phyloP scores from a whole-genome alignment of 2,888 invertebrate genomes.

The Lepidochrysops patricia region DNA sequence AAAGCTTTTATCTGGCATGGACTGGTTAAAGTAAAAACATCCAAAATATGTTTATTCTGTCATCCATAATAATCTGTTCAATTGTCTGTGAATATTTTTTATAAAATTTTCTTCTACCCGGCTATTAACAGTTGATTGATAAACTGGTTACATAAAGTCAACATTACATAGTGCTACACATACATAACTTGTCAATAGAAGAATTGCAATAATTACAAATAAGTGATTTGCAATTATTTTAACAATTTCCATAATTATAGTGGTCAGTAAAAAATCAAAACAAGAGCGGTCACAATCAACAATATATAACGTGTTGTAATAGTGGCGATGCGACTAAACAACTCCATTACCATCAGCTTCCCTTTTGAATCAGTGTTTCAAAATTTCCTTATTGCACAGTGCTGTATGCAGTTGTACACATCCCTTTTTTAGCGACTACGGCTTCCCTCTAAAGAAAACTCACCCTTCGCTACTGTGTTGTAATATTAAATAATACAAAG shows the following conservation, averaged over 20 bases:
- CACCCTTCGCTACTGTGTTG: too few species aligned
- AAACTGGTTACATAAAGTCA: not conserved
- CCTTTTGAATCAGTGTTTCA: too few species aligned
- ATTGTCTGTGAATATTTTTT: not conserved
- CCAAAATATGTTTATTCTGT: not conserved
- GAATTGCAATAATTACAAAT: slow-evolving; percentile 4
- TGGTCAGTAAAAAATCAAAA: not conserved
- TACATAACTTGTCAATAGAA: not conserved
- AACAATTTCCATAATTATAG: slow-evolving; percentile 14
- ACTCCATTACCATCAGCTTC: too few species aligned
- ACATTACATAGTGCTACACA: not conserved
- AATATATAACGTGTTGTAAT: too few species aligned
- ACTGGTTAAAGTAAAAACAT: not conserved
- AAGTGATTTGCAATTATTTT: slow-evolving; percentile 6
- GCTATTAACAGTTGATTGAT: not conserved
- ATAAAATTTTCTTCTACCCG: not conserved
- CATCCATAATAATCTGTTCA: not conserved
- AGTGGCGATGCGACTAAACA: too few species aligned
- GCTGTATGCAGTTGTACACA: too few species aligned
- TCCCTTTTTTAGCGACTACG: too few species aligned
- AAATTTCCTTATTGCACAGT: too few species aligned
- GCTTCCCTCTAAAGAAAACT: too few species aligned
- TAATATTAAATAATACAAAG: not conserved
- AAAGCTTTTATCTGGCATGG: too few species aligned
- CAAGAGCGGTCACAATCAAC: not conserved